Evolutionary conservation across 2,797 vertebrate genomes (phyloP).

Genomic region (Anguilla megastoma): DNA sequence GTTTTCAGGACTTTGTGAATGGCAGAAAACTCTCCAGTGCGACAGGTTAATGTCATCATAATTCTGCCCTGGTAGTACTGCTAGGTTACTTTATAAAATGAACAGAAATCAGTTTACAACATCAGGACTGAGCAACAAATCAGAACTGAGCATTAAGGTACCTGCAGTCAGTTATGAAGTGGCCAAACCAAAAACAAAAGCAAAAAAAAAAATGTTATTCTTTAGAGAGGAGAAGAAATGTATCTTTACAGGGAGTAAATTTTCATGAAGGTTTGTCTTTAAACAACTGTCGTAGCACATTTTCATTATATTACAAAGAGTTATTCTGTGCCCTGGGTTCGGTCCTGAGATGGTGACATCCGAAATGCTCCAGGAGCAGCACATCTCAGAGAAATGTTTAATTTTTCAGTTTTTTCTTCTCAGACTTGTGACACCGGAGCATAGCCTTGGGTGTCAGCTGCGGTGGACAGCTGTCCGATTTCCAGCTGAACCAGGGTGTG

Average conservation of each 20-base stretch:
- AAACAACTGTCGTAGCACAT: not conserved
- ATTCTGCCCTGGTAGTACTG: too few relatives aligned
- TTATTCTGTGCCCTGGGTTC: not conserved
- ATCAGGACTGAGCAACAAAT: too few relatives aligned
- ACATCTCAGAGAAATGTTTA: not conserved
- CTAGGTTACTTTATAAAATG: too few relatives aligned
- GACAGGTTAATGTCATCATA: too few relatives aligned
- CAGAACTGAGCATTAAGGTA: too few relatives aligned
- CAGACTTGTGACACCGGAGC: conserved; percentile 39
- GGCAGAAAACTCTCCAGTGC: too few relatives aligned
- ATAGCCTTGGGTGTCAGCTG: conserved; percentile 51
- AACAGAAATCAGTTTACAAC: too few relatives aligned
- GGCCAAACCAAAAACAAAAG: not conserved
- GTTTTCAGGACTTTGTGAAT: too few relatives aligned
- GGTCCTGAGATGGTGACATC: not conserved
- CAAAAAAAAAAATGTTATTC: not conserved
- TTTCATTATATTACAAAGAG: not conserved
- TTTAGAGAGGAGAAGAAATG: not conserved
- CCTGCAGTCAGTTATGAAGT: too few relatives aligned
- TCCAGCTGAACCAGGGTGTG: conserved; percentile 47
- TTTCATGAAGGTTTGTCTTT: not conserved
- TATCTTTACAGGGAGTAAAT: not conserved
- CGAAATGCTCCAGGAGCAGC: not conserved
- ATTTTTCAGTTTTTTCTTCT: not conserved
- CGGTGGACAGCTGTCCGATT: conserved; percentile 52